These are phyloP conservation scores for Petroica traversi DNA, from an alignment of 2,113 vertebrate species.

Conservation along the genomic window DNA sequence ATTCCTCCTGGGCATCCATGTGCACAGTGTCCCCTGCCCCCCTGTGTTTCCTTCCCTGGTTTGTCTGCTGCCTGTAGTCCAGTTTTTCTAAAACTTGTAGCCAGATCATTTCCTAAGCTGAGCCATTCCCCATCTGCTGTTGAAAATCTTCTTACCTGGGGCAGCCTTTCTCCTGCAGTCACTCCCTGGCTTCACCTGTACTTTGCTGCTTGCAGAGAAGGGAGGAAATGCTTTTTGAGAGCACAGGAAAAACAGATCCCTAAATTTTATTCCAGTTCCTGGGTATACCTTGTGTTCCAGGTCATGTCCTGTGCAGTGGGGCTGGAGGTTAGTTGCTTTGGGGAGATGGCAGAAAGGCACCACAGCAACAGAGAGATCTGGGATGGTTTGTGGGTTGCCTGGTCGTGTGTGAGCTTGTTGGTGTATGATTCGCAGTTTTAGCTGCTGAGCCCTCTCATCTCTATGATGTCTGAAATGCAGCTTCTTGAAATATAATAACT, in stretches of 20 bases:
- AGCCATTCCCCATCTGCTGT: not conserved
- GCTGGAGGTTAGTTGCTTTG: not conserved
- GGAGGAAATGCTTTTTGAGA: not conserved
- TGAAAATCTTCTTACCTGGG: not conserved
- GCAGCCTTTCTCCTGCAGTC: not conserved
- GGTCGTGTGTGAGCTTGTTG: rapidly evolving
- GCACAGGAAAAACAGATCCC: not conserved
- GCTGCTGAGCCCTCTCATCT: not conserved
- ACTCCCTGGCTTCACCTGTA: not conserved
- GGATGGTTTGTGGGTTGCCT: not conserved
- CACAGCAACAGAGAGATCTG: not conserved
- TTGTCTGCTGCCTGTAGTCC: not conserved
- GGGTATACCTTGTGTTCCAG: rapidly evolving
- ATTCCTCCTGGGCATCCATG: not conserved
- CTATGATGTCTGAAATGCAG: not conserved
- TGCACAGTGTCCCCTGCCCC: rapidly evolving
- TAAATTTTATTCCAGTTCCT: not conserved
- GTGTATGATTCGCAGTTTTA: not conserved
- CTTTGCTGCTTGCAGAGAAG: not conserved
- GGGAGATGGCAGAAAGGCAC: not conserved
- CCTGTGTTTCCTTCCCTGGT: not conserved
- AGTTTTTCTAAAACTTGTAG: not conserved
- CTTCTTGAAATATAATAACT: not conserved
- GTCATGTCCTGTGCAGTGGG: not conserved
- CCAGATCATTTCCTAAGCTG: not conserved